Base-by-base conservation (phyloP, 1,140 invertebrate species). In the Tetraneura akinire region DNA sequence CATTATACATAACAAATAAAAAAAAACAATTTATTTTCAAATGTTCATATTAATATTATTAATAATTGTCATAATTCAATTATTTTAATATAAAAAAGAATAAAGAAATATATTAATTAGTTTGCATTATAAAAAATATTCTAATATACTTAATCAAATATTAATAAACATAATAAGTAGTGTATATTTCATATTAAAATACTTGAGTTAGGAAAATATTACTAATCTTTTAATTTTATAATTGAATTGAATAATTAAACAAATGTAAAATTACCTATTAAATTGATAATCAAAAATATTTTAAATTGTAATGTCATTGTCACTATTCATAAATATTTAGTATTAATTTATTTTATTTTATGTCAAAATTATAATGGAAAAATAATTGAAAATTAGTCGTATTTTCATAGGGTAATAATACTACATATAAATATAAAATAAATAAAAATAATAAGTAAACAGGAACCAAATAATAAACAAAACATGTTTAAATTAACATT, bases 391-490 rank as follows among this genome's bases (percentile, higher is more conserved):
- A 71, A 71, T 32, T 51, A 18, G 8, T 51, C 21, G 3, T 23
- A 71, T 51, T 71, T 51, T 71, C 68, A 51, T 4, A n/a, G n/a
- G n/a, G n/a, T 71, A 51, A 71, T 26, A 71, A 71, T 71, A 47
- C 8, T 49, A 18, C 16, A 49, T 66, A 66, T 3, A 37, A n/a
- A 42, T 1, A 13, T 60, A 16, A n/a, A 32, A 18, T 64, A 64
- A 18, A 64, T 47, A 29, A 71, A 71, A 11, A 71, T 26, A 29
- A 13, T 1, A 0, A 51, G 29, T 16, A 5, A 16, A 3, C 49
- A 71, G 45, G 45, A 51, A 51, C 14, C 18, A 71, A 71, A 71
- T 26, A 68, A 45, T 68, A 47, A 68, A 47, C 21, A 47, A 68
- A 64, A 45, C 64, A 47, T 21, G 21, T 47, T 47, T n/a, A 47